Conservation (phyloP, 53 echinoderm and acorn worm genomes). For the Stichopus horrens region DNA sequence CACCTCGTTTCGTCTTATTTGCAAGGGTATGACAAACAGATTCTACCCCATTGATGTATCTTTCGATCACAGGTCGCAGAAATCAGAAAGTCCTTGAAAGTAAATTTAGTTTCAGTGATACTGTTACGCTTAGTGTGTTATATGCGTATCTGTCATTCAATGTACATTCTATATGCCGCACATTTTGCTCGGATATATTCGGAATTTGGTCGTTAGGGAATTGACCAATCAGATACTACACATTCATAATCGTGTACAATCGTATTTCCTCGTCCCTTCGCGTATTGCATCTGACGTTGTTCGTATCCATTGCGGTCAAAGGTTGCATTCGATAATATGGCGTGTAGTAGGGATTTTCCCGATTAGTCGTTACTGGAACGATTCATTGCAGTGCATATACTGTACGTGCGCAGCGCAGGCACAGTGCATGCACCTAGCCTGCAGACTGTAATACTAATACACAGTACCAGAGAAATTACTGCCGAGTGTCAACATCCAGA, state of each 20-base stretch:
- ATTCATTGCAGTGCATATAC: neutral
- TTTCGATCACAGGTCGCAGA: constrained; percentile 31
- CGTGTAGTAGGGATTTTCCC: constrained; percentile 35
- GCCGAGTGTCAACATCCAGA: too few species aligned
- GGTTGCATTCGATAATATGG: constrained; percentile 3
- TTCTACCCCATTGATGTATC: constrained; percentile 32
- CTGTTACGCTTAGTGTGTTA: neutral
- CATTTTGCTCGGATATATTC: constrained; percentile 16
- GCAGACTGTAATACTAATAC: too few species aligned
- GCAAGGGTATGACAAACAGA: neutral
- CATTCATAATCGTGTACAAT: neutral
- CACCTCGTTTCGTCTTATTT: constrained; percentile 12
- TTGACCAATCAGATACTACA: constrained; percentile 20
- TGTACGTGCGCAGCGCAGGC: too few species aligned
- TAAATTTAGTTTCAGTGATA: neutral
- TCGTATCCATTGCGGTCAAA: neutral
- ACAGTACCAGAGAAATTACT: too few species aligned
- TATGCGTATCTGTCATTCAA: constrained; percentile 23
- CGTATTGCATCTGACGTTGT: constrained; percentile 5
- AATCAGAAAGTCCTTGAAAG: constrained; percentile 7
- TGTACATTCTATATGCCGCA: constrained; percentile 25
- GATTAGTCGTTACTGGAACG: neutral
- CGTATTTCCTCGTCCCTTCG: neutral
- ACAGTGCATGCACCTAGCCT: too few species aligned
- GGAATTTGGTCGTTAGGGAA: constrained; percentile 42